A percentile compares a stretch with the other conserved stretches of the same genome.
Conservation (phyloP, 2,113 vertebrate genomes). For the Apteryx owenii region DNA sequence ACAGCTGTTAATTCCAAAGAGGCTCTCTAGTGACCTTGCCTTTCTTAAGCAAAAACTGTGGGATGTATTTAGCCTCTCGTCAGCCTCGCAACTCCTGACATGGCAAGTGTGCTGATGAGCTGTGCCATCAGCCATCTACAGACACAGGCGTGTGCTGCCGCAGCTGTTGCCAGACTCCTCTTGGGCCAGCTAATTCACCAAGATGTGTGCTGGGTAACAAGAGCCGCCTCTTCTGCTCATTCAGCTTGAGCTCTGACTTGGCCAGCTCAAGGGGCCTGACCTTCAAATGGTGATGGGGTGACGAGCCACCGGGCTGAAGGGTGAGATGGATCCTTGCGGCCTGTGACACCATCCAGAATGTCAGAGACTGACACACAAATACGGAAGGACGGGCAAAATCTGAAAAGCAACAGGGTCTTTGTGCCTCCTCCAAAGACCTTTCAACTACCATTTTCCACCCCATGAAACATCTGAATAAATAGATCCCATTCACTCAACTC, state of each 20-base stretch:
- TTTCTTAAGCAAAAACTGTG: background rate
- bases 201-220: background rate
- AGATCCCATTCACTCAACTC: background rate
- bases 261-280: background rate
- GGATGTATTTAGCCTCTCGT: background rate
- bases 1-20: background rate
- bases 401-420: background rate
- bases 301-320: background rate
- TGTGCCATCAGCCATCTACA: background rate
- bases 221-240: background rate
- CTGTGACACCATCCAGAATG: too few species aligned
- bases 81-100: background rate
- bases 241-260: background rate
- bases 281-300: background rate
- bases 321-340: background rate
- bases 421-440: background rate
- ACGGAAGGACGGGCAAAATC: background rate
- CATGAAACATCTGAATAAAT: background rate
- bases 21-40: background rate
- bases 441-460: background rate
- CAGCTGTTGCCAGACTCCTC: background rate
- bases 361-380: background rate
- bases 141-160: background rate
- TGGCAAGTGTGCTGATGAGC: background rate
- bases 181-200: background rate